phyloP scores from a whole-genome alignment of 2,888 invertebrate genomes.

The Anthrax anthrax region DNA sequence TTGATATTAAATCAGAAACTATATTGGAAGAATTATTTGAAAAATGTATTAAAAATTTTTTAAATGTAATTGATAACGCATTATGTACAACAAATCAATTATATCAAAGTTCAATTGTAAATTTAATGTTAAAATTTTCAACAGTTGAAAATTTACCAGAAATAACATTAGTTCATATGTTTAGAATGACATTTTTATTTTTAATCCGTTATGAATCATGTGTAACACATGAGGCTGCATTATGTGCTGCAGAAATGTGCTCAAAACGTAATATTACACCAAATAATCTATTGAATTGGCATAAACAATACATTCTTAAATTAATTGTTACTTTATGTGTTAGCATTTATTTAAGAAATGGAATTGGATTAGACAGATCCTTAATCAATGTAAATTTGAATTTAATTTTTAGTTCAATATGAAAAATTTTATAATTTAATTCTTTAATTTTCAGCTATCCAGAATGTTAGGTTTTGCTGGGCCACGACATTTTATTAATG shows the following conservation, averaged over 20 bases:
- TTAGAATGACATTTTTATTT: slow-evolving; percentile 28
- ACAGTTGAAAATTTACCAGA: slow-evolving; percentile 18
- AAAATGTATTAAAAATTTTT: slow-evolving; percentile 10
- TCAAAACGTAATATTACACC: slow-evolving; percentile 23
- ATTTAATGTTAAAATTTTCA: slow-evolving; percentile 13
- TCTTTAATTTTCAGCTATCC: slow-evolving; percentile 33
- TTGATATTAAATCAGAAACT: neutral
- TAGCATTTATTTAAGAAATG: slow-evolving; percentile 22
- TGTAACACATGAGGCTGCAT: slow-evolving; percentile 26
- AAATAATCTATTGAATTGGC: slow-evolving; percentile 30
- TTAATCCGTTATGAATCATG: slow-evolving; percentile 23
- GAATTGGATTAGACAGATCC: slow-evolving; percentile 23
- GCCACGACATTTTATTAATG: slow-evolving; percentile 51
- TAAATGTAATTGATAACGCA: slow-evolving; percentile 8
- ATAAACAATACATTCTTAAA: slow-evolving; percentile 26
- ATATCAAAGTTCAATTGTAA: slow-evolving; percentile 12
- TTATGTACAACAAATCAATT: slow-evolving; percentile 8
- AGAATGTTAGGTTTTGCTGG: slow-evolving; percentile 54
- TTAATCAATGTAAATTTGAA: slow-evolving; percentile 20
- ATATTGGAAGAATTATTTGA: slow-evolving; percentile 5
- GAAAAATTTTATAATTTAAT: neutral
- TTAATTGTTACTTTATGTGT: slow-evolving; percentile 24
- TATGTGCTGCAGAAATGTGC: slow-evolving; percentile 27
- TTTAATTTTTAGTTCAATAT: neutral
- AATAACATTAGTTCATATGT: slow-evolving; percentile 22